Conservation (phyloP, 2,113 vertebrate genomes). For the Toxotes chatareus region DNA sequence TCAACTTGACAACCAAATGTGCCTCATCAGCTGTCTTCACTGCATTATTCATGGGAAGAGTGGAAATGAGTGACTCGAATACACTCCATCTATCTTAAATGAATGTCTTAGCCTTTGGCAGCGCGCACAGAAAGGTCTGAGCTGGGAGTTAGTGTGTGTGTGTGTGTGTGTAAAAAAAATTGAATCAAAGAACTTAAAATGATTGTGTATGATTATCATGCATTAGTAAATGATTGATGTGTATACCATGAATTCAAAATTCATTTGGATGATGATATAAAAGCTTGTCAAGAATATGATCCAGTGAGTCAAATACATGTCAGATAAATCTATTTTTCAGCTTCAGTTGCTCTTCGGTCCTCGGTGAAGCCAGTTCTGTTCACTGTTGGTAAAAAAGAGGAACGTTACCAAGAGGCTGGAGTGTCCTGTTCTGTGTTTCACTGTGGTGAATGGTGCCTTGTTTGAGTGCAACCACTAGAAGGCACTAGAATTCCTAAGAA, state of each 20-base stretch:
- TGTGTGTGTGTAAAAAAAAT: conserved; percentile 10
- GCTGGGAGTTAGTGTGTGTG: neutral
- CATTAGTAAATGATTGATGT: neutral
- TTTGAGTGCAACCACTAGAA: conserved; percentile 60
- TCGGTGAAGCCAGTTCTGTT: neutral
- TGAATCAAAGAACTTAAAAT: neutral
- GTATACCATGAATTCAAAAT: neutral
- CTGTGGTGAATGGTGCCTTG: neutral
- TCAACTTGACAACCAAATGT: conserved; percentile 63
- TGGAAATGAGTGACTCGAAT: conserved; percentile 52
- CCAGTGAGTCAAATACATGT: neutral
- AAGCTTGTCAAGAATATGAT: neutral
- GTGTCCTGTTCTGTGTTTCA: neutral
- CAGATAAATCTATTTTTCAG: neutral
- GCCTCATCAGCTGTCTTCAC: conserved; percentile 69
- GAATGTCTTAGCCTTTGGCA: conserved; percentile 31
- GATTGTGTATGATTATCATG: neutral
- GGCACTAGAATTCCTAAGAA: conserved; percentile 44
- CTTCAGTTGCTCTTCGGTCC: neutral
- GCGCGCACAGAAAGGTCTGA: conserved; percentile 8
- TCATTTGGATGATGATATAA: neutral
- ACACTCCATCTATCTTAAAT: conserved; percentile 46
- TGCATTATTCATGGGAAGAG: conserved; percentile 68
- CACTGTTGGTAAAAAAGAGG: neutral
- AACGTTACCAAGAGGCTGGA: neutral